phyloP scores from a whole-genome alignment of 1,140 invertebrate genomes.

The Homarus americanus region DNA sequence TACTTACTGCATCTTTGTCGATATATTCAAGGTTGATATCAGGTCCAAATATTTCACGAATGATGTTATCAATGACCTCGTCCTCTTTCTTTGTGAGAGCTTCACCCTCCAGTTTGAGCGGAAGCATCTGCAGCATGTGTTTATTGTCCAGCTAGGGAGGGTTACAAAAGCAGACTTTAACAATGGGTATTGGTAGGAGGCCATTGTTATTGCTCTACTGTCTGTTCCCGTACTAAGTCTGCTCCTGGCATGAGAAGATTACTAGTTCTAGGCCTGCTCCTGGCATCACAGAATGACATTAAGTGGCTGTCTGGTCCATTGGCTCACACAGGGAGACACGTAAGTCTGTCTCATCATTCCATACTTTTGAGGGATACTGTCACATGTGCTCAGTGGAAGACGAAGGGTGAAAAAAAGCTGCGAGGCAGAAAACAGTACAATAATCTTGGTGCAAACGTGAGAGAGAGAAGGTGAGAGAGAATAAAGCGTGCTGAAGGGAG shows the following conservation, averaged over 20 bases:
- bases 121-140: conserved; percentile 74
- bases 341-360: conserved; percentile 26
- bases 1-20: conserved; percentile 77
- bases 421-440: conserved; percentile 20
- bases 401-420: neutral
- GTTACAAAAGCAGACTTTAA: conserved; percentile 44
- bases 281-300: neutral
- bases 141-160: conserved; percentile 72
- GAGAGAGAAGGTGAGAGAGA: neutral
- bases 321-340: conserved; percentile 28
- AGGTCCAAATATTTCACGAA: conserved; percentile 76
- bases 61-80: conserved; percentile 77
- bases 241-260: neutral
- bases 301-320: conserved; percentile 22
- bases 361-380: conserved; percentile 8
- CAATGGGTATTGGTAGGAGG: conserved; percentile 28
- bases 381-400: conserved; percentile 11
- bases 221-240: conserved; percentile 12
- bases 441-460: neutral
- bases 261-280: neutral
- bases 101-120: conserved; percentile 72
- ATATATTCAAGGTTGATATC: conserved; percentile 77
- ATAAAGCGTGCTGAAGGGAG: neutral
- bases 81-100: conserved; percentile 72
- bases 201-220: conserved; percentile 1